Evolutionary conservation across 2,797 vertebrate species (phyloP), one percentile per base, ranked within the genome.

Genomic region (Aulostomus chinensis): DNA sequence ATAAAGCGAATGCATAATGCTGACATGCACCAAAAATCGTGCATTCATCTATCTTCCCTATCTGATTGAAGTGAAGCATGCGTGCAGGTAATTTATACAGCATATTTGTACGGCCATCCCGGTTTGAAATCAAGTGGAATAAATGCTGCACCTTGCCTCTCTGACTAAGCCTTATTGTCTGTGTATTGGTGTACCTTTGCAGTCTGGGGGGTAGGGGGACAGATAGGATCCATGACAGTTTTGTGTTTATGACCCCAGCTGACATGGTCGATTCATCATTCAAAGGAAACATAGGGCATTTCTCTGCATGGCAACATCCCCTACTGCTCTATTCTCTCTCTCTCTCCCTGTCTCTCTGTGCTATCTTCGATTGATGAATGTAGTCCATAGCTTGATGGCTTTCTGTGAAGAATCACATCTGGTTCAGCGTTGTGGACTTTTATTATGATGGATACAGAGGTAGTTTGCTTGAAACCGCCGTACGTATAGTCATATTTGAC

Each of bases 261-360:
- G 55, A 64, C 28, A 26, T 12, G 25, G 26, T 33, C 32, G 14
- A 76, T 78, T 74, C 68, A 74, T 83, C 71, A 81, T 51, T 38
- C 36, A 66, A 63, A 67, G 72, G 55, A 78, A 76, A 63, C 39
- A 16, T 9, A 40, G 36, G 43, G 38, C 54, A 64, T 46, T 55
- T 51, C 57, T 73, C 46, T 68, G 61, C 31, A 64, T 58, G 57
- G 65, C 56, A 57, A 30, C 62, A 66, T 58, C 64, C 49, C 59
- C 42, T 11, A 32, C 60, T 45, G 32, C 39, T 48, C 22, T 3
- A 0, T 8, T 40, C 42, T 32, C 46, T 35, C 32, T 41, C 37
- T 60, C 49, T 15, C 49, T 31, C 45, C n/a, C n/a, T n/a, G n/a
- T 34, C 34, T 46, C 33, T 62, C 46, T 14, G 2, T 9, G 5